Base-by-base conservation (phyloP, 2,888 invertebrate species). In the Acleris laterana region DNA sequence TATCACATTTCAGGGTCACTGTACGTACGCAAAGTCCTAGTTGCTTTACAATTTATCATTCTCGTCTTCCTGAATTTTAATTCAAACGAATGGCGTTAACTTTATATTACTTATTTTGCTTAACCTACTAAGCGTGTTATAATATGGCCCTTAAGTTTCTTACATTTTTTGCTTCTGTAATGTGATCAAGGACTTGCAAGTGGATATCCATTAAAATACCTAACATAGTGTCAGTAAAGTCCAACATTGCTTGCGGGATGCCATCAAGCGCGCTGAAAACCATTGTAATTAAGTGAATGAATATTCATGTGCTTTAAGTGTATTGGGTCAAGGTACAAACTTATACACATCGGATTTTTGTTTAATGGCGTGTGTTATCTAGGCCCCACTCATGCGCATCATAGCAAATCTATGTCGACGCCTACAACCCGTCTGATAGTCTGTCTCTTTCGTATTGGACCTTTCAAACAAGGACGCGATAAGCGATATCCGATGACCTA, bases 261-360 rank as follows among this genome's bases (percentile, higher is more conserved):
- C 3, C 7, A 17, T 48, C 28, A 28, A 46, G 57, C 46, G 42
- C 46, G 56, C 57, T 66, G 66, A 57, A 62, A 66, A 51, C 60
- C 46, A 61, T 66, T 56, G 60, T 61, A 48, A 57, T 66, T 57
- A 62, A 58, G 28, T n/a, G 58, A 16, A 65, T 65, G 65, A 66
- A 66, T 66, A 66, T 66, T 61, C 56, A 66, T 62, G 46, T 7
- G 56, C 49, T 62, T 48, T 51, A 32, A 62, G 62, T 46, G 57
- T 66, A 66, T 66, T 66, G 48, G 66, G 66, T 66, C 66, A 66
- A 66, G 66, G 66, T 48, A 17, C 46, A 25, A 22, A 46, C 13
- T 16, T 22, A 55, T 22, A 19, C 50, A 20, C n/a, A 20, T 17
- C 7, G 50, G n/a, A 52, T 28, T 56, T 50, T 20, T 58, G 22